These are phyloP conservation scores for Paracentrotus lividus DNA, from an alignment of 53 echinoderm and acorn worm species.

Conservation along the genomic window DNA sequence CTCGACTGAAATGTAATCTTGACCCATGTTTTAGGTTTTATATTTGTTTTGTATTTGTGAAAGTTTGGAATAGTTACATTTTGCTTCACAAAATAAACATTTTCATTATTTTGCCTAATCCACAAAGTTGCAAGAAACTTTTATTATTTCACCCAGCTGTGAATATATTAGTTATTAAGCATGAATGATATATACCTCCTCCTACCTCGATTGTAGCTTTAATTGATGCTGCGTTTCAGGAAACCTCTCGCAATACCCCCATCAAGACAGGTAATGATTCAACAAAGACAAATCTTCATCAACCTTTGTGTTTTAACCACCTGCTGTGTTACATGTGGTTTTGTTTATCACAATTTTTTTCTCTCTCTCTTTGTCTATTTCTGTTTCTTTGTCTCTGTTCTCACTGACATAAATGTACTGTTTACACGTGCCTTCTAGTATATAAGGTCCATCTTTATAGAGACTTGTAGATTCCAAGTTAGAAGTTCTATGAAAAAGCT, in stretches of 20 bases:
- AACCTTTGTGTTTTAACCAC: conserved; percentile 45
- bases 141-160: neutral
- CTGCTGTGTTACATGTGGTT: conserved; percentile 47
- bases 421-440: neutral
- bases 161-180: neutral
- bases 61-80: conserved; percentile 10
- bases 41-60: neutral
- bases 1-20: neutral
- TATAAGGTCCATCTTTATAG: neutral
- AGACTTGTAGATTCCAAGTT: neutral
- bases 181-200: conserved; percentile 37
- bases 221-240: conserved; percentile 62
- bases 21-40: neutral
- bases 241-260: conserved; percentile 14
- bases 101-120: neutral
- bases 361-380: neutral
- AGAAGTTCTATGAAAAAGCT: neutral
- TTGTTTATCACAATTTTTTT: neutral
- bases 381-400: neutral
- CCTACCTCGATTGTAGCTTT: conserved; percentile 53
- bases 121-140: neutral
- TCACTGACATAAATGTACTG: neutral
- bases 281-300: conserved; percentile 37
- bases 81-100: neutral
- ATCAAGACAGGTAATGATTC: conserved; percentile 33